Evolutionary conservation across 2,797 vertebrate genomes (phyloP).

Genomic region (Knipowitschia caucasica): DNA sequence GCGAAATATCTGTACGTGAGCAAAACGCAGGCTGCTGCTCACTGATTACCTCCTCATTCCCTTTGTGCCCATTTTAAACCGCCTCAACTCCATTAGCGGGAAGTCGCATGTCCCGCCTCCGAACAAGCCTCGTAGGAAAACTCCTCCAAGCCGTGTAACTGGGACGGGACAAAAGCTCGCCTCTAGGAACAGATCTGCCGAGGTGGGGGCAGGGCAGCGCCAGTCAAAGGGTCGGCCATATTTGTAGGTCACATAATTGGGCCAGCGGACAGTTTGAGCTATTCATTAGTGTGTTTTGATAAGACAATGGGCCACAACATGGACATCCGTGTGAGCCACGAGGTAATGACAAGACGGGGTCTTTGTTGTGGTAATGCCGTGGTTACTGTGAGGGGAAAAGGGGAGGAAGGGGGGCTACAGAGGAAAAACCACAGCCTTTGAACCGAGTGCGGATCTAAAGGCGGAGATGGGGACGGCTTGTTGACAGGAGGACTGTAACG

Average conservation of each 20-base stretch:
- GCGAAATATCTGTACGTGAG: background rate
- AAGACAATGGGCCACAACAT: conserved; percentile 59
- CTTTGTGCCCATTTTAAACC: conserved; percentile 49
- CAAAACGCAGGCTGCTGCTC: conserved; percentile 14
- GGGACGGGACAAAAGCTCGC: conserved; percentile 56
- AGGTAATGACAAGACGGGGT: conserved; percentile 41
- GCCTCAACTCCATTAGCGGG: conserved; percentile 51
- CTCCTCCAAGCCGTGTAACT: conserved; percentile 20
- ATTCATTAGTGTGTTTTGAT: conserved; percentile 64
- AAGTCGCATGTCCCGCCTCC: conserved; percentile 50
- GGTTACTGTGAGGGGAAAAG: conserved; percentile 1
- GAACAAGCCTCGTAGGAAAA: conserved; percentile 58
- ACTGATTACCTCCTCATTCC: conserved; percentile 36
- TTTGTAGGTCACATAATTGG: conserved; percentile 80
- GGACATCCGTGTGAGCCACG: conserved; percentile 40
- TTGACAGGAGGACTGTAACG: conserved; percentile 22
- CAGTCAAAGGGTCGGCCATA: conserved; percentile 31
- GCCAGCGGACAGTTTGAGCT: conserved; percentile 68
- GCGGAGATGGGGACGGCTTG: conserved; percentile 11
- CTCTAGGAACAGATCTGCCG: conserved; percentile 41
- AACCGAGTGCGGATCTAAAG: conserved; percentile 30
- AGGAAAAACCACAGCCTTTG: conserved; percentile 39
- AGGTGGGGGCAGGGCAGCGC: conserved; percentile 42
- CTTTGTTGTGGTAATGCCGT: conserved; percentile 53
- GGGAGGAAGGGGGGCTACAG: conserved; percentile 34